phyloP scores from a whole-genome alignment of 1,140 invertebrate genomes.

The Drosophila kepulauana region DNA sequence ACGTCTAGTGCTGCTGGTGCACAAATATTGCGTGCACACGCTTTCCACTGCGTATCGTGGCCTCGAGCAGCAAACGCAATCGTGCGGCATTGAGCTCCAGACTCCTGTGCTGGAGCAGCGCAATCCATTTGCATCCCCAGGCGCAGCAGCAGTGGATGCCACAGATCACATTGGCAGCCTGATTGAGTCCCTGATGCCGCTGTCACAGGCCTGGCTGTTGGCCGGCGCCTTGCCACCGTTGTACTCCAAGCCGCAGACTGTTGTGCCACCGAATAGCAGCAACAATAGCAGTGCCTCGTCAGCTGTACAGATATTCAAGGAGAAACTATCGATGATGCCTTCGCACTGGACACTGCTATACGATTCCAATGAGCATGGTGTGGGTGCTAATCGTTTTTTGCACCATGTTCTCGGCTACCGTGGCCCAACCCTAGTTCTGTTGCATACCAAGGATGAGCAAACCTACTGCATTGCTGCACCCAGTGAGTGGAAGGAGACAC shows the following conservation, averaged over 20 bases:
- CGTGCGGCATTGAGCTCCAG: slow-evolving; percentile 89
- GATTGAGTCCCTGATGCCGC: slow-evolving; percentile 86
- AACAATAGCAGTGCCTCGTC: slow-evolving; percentile 73
- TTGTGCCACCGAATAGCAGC: slow-evolving; percentile 55
- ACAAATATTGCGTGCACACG: slow-evolving; percentile 91
- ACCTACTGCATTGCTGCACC: slow-evolving; percentile 92
- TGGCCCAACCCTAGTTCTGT: slow-evolving; percentile 92
- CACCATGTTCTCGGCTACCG: slow-evolving; percentile 94
- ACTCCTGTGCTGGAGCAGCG: slow-evolving; percentile 91
- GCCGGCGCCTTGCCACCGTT: slow-evolving; percentile 90
- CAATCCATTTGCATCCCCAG: slow-evolving; percentile 80
- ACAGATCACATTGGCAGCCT: slow-evolving; percentile 56
- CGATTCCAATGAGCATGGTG: slow-evolving; percentile 92
- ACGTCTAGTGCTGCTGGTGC: slow-evolving; percentile 90
- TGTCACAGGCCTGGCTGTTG: slow-evolving; percentile 92
- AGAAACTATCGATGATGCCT: slow-evolving; percentile 88
- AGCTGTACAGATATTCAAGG: slow-evolving; percentile 87
- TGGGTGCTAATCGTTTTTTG: slow-evolving; percentile 94
- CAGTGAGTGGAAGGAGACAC: slow-evolving; percentile 94
- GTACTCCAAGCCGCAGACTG: slow-evolving; percentile 88
- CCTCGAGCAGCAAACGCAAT: slow-evolving; percentile 86
- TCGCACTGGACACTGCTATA: slow-evolving; percentile 95
- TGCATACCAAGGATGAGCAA: slow-evolving; percentile 89
- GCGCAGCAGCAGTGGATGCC: slow-evolving; percentile 38
- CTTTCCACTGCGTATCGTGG: slow-evolving; percentile 91